A percentile compares a stretch with the other conserved stretches of the same genome.
Evolutionary conservation across 2,113 vertebrate genomes (phyloP).

Genomic region (Myocastor coypus): DNA sequence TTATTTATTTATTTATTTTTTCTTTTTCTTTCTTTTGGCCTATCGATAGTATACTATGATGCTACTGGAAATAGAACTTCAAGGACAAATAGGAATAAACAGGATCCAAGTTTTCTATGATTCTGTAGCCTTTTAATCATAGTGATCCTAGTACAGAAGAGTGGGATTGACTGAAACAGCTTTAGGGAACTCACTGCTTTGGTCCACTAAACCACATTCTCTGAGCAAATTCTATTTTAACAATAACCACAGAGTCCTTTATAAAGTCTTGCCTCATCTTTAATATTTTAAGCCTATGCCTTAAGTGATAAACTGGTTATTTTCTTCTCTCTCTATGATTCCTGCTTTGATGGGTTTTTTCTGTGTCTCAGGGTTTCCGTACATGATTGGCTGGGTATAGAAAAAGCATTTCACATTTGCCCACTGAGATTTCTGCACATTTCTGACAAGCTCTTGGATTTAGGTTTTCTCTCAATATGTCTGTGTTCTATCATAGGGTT

Average conservation of each 20-base stretch:
- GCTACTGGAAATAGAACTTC: slow-evolving; percentile 57
- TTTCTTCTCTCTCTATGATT: slow-evolving; percentile 56
- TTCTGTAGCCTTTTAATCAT: slow-evolving; percentile 61
- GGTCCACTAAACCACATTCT: slow-evolving; percentile 55
- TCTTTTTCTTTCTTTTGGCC: not conserved
- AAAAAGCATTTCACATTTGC: slow-evolving; percentile 60
- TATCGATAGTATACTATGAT: not conserved
- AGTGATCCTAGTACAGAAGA: slow-evolving; percentile 36
- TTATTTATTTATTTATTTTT: not conserved
- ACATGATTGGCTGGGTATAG: slow-evolving; percentile 58
- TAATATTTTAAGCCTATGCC: slow-evolving; percentile 77
- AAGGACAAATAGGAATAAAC: slow-evolving; percentile 55
- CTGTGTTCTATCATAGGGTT: slow-evolving; percentile 64
- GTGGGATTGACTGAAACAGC: slow-evolving; percentile 14
- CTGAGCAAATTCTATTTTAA: slow-evolving; percentile 60
- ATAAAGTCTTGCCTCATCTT: slow-evolving; percentile 65
- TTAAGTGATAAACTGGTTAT: slow-evolving; percentile 66
- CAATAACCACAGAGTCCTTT: slow-evolving; percentile 66
- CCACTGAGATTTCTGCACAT: slow-evolving; percentile 63
- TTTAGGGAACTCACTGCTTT: slow-evolving; percentile 62
- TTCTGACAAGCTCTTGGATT: slow-evolving; percentile 74
- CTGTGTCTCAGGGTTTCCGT: slow-evolving; percentile 67
- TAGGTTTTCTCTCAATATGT: slow-evolving; percentile 63
- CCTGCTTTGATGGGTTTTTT: slow-evolving; percentile 68
- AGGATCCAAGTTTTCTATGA: slow-evolving; percentile 30